phyloP scores from a whole-genome alignment of 2,888 invertebrate genomes.

The Apotomis turbidana region DNA sequence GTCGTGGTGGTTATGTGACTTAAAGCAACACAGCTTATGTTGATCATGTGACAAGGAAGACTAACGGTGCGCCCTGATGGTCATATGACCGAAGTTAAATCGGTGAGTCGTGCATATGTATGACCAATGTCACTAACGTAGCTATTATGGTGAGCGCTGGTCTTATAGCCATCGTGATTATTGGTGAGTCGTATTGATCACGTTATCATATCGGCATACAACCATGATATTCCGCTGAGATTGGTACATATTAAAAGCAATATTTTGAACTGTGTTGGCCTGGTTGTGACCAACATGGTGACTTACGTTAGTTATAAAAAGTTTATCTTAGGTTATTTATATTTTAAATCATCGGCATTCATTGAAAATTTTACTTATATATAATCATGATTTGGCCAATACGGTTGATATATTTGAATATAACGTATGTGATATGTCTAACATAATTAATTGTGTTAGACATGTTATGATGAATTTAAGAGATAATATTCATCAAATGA shows the following conservation, averaged over 20 bases:
- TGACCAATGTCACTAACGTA: background rate
- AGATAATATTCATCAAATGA: constrained; percentile 1
- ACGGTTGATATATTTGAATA: background rate
- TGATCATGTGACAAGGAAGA: too few relatives aligned
- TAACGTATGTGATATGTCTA: too few relatives aligned
- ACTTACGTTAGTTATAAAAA: background rate
- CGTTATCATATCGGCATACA: too few relatives aligned
- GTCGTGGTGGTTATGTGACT: background rate
- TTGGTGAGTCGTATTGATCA: background rate
- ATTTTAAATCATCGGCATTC: background rate
- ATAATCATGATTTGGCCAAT: background rate
- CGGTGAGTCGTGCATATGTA: background rate
- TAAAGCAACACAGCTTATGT: too few relatives aligned
- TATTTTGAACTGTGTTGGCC: constrained; percentile 3
- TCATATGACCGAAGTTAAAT: background rate
- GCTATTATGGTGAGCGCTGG: background rate
- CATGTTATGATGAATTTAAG: background rate
- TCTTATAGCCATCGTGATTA: background rate
- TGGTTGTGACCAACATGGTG: constrained; percentile 3
- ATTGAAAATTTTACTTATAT: background rate
- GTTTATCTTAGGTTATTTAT: background rate
- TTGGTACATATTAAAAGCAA: background rate
- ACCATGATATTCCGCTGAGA: background rate
- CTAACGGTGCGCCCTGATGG: background rate
- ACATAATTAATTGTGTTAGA: background rate